phyloP scores from a whole-genome alignment of 2,113 vertebrate species.

The Egretta garzetta region DNA sequence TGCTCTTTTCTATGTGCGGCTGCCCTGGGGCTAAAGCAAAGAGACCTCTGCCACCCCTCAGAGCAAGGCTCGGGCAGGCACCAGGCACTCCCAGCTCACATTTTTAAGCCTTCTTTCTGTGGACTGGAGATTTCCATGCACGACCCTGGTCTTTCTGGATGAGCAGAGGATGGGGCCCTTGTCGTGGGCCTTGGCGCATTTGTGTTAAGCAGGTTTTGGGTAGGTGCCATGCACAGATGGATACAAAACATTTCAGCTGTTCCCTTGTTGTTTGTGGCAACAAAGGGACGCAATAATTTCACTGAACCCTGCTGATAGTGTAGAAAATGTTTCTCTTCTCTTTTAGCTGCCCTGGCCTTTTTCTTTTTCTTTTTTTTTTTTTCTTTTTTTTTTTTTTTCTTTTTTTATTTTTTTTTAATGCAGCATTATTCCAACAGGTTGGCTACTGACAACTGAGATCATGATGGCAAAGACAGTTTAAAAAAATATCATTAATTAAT shows the following conservation, averaged over 20 bases:
- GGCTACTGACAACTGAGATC: constrained; percentile 51
- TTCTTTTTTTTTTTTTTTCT: no score
- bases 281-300: constrained; percentile 32
- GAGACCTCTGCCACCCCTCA: neutral
- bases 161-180: neutral
- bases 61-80: neutral
- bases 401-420: neutral
- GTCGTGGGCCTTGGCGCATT: neutral
- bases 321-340: neutral
- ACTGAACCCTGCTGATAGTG: constrained; percentile 15
- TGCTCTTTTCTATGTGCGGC: neutral
- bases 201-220: constrained; percentile 24
- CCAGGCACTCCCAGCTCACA: no score
- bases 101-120: neutral
- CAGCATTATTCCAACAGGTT: constrained; percentile 39
- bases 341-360: neutral
- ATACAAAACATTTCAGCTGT: constrained; percentile 44
- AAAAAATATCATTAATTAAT: constrained; percentile 74
- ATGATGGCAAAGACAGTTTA: constrained; percentile 23
- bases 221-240: constrained; percentile 47
- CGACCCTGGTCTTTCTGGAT: neutral
- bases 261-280: constrained; percentile 11
- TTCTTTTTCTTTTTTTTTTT: neutral
- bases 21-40: neutral
- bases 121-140: neutral